Evolutionary conservation across 2,888 invertebrate species (phyloP), one percentile per base, ranked within the genome.

Genomic region (Orthosia cruda): DNA sequence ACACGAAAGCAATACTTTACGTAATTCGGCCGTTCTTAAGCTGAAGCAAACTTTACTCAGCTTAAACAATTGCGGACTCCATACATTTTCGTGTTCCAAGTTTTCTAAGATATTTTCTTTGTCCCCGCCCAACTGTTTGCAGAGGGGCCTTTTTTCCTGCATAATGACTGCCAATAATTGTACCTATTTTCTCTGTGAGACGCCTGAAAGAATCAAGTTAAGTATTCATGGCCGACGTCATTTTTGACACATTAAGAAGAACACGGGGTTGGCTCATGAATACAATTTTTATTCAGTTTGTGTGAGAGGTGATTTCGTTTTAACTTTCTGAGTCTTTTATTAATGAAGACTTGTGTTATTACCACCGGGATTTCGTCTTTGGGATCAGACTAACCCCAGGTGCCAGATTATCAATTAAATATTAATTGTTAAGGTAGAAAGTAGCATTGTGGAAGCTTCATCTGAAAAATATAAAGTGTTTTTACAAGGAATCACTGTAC

Each of bases 91-190:
- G 52, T 12, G 18, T 20, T 80, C 73, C 66, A 45, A 76, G 85
- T 74, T 68, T 68, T 62, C 63, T 73, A 71, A 88, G 84, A 89
- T 85, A 86, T 88, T 89, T 79, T 82, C 78, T 71, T 73, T 77
- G 78, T 74, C 72, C 72, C 85, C 86, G 83, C 85, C 83, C 83
- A 54, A 49, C 79, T 90, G 90, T 90, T 90, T 89, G 84, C 77
- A 32, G 71, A 85, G 73, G 77, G 81, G 57, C 75, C 74, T 85
- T 88, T 89, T 89, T 91, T 89, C 9, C 86, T 88, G 88, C 89
- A 90, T 90, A 91, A 91, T 88, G 90, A 85, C 80, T 64, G 70
- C 77, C 87, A 87, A 89, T 90, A 87, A 90, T 89, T 89, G 89
- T 89, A 86, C 82, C 81, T 74, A 83, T 83, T 87, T 73, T 62